A percentile compares a stretch with the other conserved stretches of the same genome.
Evolutionary conservation across 2,888 invertebrate genomes (phyloP).

Genomic region (Conomelus anceps): DNA sequence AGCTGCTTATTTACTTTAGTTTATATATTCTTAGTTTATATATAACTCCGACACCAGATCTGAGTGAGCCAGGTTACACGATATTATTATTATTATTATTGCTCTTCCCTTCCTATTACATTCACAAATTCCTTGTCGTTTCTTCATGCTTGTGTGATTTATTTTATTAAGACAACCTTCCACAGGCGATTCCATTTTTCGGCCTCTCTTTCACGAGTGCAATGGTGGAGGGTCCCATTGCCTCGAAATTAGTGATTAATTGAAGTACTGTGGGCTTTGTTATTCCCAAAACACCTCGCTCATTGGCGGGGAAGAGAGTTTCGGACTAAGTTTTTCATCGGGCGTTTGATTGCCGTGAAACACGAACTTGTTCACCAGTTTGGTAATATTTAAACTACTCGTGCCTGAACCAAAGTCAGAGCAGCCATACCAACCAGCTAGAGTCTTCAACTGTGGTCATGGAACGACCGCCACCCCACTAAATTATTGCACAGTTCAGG

Average conservation of each 20-base stretch:
- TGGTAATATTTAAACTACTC: background rate
- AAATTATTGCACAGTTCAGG: background rate
- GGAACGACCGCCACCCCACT: background rate
- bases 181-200: background rate
- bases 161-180: too few species aligned
- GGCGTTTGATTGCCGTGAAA: background rate
- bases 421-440: background rate
- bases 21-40: too few species aligned
- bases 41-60: too few species aligned
- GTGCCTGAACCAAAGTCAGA: background rate
- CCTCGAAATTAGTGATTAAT: background rate
- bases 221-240: background rate
- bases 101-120: too few species aligned
- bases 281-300: background rate
- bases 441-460: background rate
- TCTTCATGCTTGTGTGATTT: too few species aligned
- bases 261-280: background rate
- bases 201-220: background rate
- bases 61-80: too few species aligned
- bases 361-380: background rate
- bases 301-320: background rate
- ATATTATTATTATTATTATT: too few species aligned
- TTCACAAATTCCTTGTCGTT: too few species aligned
- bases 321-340: background rate
- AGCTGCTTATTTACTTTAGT: too few species aligned